Percentiles rank a stretch among this genome's conserved stretches.
Conservation (phyloP, 53 echinoderm and acorn worm genomes). For the Hippasteria phrygiana region DNA sequence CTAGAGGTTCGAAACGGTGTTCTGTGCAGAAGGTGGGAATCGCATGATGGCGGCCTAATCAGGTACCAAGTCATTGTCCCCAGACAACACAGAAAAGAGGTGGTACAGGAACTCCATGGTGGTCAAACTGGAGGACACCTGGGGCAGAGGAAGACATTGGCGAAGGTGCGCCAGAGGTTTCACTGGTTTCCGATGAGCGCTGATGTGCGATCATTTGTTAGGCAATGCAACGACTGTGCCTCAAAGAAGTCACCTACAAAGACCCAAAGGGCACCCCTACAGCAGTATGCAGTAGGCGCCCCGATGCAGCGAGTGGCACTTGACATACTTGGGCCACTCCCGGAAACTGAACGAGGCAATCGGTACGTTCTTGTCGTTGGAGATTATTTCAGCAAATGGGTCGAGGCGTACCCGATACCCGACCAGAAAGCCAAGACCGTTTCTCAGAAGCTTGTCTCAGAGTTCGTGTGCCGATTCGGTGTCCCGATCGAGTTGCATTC, state of each 20-base stretch:
- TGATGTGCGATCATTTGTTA: neutral
- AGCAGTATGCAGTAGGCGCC: neutral
- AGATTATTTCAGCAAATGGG: no score
- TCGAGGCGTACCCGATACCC: no score
- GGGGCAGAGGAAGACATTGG: conserved; percentile 38
- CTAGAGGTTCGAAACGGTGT: conserved; percentile 29
- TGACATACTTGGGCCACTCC: conserved; percentile 1
- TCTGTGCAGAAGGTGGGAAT: conserved; percentile 54
- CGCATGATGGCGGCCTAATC: conserved; percentile 15
- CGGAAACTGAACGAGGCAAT: neutral
- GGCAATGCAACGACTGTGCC: neutral
- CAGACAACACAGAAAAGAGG: neutral
- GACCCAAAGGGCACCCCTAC: neutral
- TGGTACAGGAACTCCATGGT: conserved; percentile 26
- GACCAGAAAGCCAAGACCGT: neutral
- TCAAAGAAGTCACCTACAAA: neutral
- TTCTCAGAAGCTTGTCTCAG: neutral
- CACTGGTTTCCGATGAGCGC: conserved; percentile 53
- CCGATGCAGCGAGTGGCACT: no score
- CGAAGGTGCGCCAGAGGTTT: conserved; percentile 44
- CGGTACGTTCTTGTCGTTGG: neutral
- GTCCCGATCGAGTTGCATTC: neutral
- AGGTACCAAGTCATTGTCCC: conserved; percentile 34
- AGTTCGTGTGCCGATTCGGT: neutral
- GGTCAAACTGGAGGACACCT: conserved; percentile 45